A percentile compares a stretch with the other conserved stretches of the same genome.
These are phyloP conservation scores for Meta bourneti DNA, from an alignment of 2,888 invertebrate genomes.

Conservation along the genomic window DNA sequence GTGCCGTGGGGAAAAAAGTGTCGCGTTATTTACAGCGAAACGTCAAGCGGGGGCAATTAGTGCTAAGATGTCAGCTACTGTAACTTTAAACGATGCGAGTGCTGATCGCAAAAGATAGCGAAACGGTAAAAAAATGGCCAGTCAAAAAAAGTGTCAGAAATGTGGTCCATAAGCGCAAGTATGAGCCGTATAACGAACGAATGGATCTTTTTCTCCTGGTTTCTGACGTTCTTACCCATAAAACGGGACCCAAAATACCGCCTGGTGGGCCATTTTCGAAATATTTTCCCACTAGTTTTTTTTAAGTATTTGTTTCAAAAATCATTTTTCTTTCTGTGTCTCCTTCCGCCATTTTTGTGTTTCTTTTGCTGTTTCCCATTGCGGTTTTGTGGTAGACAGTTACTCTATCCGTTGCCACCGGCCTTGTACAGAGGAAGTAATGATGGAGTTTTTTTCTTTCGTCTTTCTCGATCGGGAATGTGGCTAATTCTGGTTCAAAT, in stretches of 20 bases:
- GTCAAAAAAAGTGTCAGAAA: slow-evolving; percentile 60
- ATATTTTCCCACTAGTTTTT: slow-evolving; percentile 38
- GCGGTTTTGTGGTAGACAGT: slow-evolving; percentile 39
- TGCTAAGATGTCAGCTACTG: slow-evolving; percentile 63
- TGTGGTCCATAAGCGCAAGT: slow-evolving; percentile 27
- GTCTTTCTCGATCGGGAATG: slow-evolving; percentile 4
- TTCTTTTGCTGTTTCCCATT: slow-evolving; percentile 3
- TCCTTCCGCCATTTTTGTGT: neutral
- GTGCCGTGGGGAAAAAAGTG: slow-evolving; percentile 31
- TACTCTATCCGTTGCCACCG: slow-evolving; percentile 16
- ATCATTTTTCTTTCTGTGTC: slow-evolving; percentile 29
- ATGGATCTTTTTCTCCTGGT: slow-evolving; percentile 23
- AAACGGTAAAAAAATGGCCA: slow-evolving; percentile 25
- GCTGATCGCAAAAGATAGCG: slow-evolving; percentile 51
- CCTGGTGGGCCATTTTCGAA: slow-evolving; percentile 61
- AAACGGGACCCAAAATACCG: slow-evolving; percentile 50
- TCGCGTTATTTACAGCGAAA: slow-evolving; percentile 54
- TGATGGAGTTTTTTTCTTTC: slow-evolving; percentile 27
- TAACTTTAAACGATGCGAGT: slow-evolving; percentile 35
- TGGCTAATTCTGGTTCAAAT: slow-evolving; percentile 24
- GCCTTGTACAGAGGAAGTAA: slow-evolving; percentile 26
- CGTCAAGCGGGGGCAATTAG: slow-evolving; percentile 63
- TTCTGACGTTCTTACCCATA: slow-evolving; percentile 41
- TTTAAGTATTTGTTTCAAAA: slow-evolving; percentile 59
- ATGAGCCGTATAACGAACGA: slow-evolving; percentile 43